phyloP scores from a whole-genome alignment of 2,888 invertebrate genomes.

The Synergus japonicus region DNA sequence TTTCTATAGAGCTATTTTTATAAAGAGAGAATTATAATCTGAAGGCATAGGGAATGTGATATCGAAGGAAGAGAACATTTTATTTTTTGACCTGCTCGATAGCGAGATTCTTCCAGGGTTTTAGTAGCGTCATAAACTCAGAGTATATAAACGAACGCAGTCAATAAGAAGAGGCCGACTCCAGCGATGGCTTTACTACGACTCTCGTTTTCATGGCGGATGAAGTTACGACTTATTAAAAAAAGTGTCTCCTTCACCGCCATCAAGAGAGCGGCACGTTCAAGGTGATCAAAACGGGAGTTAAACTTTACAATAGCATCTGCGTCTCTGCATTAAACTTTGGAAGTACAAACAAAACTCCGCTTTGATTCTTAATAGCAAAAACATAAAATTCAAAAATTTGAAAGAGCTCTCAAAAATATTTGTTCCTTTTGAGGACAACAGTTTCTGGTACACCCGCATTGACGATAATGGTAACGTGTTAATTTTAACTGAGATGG shows the following conservation, averaged over 20 bases:
- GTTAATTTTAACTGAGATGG: neutral
- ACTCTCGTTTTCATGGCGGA: constrained; percentile 69
- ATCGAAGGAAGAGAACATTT: constrained; percentile 53
- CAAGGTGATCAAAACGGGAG: constrained; percentile 52
- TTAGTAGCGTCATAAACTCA: constrained; percentile 73
- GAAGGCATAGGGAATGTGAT: constrained; percentile 1
- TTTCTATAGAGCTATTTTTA: constrained; percentile 10
- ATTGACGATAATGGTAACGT: neutral
- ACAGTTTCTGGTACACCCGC: neutral
- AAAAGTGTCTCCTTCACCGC: constrained; percentile 57
- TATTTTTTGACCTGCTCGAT: constrained; percentile 63
- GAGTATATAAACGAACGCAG: constrained; percentile 75
- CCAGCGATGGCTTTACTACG: constrained; percentile 56
- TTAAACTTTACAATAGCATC: constrained; percentile 42
- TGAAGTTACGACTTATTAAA: constrained; percentile 72
- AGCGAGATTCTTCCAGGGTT: constrained; percentile 23
- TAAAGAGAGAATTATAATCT: constrained; percentile 15
- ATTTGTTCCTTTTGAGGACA: too few relatives aligned
- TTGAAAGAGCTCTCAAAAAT: too few relatives aligned
- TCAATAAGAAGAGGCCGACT: constrained; percentile 68
- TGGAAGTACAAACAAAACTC: constrained; percentile 21
- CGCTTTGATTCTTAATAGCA: constrained; percentile 39
- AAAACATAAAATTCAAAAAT: neutral
- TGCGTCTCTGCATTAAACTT: constrained; percentile 14
- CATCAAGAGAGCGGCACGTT: constrained; percentile 45